phyloP scores from a whole-genome alignment of 2,888 invertebrate genomes.

The Rotaria magnacalcarata region DNA sequence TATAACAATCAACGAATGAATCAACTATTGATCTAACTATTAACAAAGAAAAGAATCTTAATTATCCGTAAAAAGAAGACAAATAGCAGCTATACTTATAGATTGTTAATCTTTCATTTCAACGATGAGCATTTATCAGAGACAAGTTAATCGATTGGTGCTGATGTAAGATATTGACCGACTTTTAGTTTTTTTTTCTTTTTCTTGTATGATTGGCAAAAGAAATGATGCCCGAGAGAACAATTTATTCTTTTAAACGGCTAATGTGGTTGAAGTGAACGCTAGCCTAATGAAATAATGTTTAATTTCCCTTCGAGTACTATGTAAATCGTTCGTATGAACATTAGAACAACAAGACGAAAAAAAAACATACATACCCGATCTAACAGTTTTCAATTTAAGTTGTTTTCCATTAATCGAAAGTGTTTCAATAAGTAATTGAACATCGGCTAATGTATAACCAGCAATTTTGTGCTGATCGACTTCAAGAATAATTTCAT shows the following conservation, averaged over 20 bases:
- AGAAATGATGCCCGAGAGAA: neutral
- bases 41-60: neutral
- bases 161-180: too few relatives aligned
- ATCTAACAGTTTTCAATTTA: conserved; percentile 17
- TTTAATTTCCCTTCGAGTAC: neutral
- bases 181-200: neutral
- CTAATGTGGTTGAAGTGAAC: neutral
- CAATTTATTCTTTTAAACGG: neutral
- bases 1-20: neutral
- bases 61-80: neutral
- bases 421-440: neutral
- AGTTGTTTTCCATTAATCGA: neutral
- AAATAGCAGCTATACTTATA: neutral
- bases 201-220: neutral
- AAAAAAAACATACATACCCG: neutral
- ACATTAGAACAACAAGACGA: neutral
- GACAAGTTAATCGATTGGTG: neutral
- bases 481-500: conserved; percentile 1
- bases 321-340: neutral
- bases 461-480: neutral
- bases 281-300: neutral
- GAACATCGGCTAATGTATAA: neutral
- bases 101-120: neutral
- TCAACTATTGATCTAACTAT: neutral
- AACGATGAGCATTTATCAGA: neutral